phyloP scores from a whole-genome alignment of 2,888 invertebrate species.

The Metalampra italica region DNA sequence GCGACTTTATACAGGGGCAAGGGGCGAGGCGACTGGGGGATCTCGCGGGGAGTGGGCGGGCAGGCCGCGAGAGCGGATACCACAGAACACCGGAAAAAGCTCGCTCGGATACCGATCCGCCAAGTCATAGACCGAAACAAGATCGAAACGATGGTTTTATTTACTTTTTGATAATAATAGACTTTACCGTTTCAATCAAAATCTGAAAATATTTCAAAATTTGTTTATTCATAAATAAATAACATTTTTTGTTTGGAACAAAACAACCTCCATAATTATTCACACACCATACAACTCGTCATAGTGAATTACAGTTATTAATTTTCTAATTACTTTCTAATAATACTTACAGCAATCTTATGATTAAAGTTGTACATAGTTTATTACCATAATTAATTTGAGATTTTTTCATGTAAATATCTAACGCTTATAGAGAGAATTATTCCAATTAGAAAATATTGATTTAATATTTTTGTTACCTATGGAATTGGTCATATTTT shows the following conservation, averaged over 20 bases:
- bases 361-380: constrained; percentile 71
- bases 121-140: constrained; percentile 7
- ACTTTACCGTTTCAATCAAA: too few relatives aligned
- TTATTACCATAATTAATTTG: constrained; percentile 75
- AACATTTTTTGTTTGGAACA: constrained; percentile 77
- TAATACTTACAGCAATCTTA: constrained; percentile 78
- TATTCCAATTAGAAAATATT: constrained; percentile 60
- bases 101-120: too few relatives aligned
- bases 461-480: constrained; percentile 30
- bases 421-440: constrained; percentile 74
- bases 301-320: constrained; percentile 73
- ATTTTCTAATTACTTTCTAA: constrained; percentile 74
- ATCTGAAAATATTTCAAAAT: constrained; percentile 65
- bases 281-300: constrained; percentile 72
- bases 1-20: too few relatives aligned
- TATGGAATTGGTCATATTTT: constrained; percentile 54
- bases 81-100: too few relatives aligned
- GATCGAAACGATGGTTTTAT: too few relatives aligned
- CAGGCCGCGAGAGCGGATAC: too few relatives aligned
- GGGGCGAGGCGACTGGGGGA: too few relatives aligned
- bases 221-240: constrained; percentile 78
- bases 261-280: constrained; percentile 76
- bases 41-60: too few relatives aligned
- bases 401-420: constrained; percentile 70
- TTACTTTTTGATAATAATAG: too few relatives aligned